Percentiles rank a stretch among this genome's conserved stretches.
Evolutionary conservation across 2,888 invertebrate species (phyloP).

Genomic region (Meghimatium bilineatum): DNA sequence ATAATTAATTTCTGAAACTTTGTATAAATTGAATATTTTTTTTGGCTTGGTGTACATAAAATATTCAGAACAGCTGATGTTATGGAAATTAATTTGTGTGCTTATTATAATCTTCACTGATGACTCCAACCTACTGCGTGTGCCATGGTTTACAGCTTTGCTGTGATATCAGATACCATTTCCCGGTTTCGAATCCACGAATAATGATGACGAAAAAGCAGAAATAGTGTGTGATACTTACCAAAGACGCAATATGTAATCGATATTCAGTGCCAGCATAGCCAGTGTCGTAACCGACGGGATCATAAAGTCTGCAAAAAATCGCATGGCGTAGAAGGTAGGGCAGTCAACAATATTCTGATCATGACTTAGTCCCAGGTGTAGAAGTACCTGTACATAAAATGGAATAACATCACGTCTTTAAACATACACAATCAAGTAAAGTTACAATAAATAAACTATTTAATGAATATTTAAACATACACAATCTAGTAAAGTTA

Average conservation of each 20-base stretch:
- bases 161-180: too few relatives aligned
- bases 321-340: conserved; percentile 44
- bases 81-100: too few relatives aligned
- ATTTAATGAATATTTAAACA: too few relatives aligned
- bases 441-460: neutral
- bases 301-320: conserved; percentile 53
- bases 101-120: too few relatives aligned
- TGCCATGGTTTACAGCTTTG: too few relatives aligned
- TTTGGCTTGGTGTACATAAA: too few relatives aligned
- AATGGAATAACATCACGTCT: neutral
- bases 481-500: neutral
- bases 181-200: too few relatives aligned
- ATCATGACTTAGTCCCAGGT: conserved; percentile 5
- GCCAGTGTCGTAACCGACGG: conserved; percentile 55
- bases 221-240: neutral
- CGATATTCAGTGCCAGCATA: conserved; percentile 53
- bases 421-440: neutral
- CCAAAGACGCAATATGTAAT: conserved; percentile 53
- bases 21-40: too few relatives aligned
- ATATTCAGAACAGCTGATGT: too few relatives aligned
- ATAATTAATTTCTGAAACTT: too few relatives aligned
- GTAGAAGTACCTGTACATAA: conserved; percentile 33
- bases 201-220: too few relatives aligned
- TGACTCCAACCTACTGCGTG: too few relatives aligned
- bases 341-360: conserved; percentile 34